These are phyloP conservation scores for Cyprinella venusta DNA, from an alignment of 2,797 vertebrate genomes.

Conservation along the genomic window DNA sequence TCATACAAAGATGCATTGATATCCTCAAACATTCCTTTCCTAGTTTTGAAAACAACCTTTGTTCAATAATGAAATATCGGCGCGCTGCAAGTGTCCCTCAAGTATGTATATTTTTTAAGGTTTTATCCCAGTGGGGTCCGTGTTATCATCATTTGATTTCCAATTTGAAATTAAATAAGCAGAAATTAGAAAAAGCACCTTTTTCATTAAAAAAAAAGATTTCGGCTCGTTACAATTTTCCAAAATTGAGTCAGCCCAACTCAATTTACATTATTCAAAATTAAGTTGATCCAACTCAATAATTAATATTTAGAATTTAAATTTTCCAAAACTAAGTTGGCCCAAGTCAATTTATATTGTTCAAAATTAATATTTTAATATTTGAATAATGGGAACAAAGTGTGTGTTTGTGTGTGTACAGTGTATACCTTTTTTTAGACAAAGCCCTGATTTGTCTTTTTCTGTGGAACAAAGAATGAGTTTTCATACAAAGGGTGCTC, in stretches of 20 bases:
- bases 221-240: no score
- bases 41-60: slow-evolving; percentile 6
- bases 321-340: no score
- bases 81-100: neutral
- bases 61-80: neutral
- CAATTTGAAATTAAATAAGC: no score
- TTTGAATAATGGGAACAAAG: neutral
- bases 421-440: neutral
- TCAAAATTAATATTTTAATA: neutral
- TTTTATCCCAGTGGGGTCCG: neutral
- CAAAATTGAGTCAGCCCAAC: no score
- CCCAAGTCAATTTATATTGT: no score
- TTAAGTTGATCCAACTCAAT: no score
- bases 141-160: no score
- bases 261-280: no score
- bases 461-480: neutral
- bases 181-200: no score
- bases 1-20: slow-evolving; percentile 28
- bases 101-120: neutral
- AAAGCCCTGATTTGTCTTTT: neutral
- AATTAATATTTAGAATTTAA: no score
- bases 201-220: no score
- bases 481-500: neutral
- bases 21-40: neutral
- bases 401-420: neutral